These are phyloP conservation scores for Protobothrops flavoviridis DNA, from an alignment of 2,113 vertebrate genomes.

Conservation along the genomic window DNA sequence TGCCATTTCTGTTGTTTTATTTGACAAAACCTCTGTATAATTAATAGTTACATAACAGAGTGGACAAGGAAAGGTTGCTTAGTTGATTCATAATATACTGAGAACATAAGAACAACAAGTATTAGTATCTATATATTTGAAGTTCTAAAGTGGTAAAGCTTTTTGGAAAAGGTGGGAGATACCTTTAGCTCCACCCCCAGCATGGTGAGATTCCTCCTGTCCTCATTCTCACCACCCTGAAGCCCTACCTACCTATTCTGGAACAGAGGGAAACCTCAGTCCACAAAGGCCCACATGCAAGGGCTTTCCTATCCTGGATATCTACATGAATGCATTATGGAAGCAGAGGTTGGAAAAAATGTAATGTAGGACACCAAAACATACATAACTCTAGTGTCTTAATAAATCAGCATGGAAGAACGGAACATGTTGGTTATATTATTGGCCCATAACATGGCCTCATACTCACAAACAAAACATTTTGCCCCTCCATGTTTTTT, in stretches of 20 bases:
- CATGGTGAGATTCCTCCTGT: too few species aligned
- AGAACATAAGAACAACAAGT: not conserved
- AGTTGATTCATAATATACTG: not conserved
- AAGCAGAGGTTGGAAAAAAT: not conserved
- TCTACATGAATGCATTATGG: not conserved
- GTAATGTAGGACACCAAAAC: not conserved
- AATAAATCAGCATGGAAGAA: not conserved
- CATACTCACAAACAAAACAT: not conserved
- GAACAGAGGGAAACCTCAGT: not conserved
- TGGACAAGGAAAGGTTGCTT: not conserved
- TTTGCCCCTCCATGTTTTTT: not conserved
- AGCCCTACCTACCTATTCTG: not conserved
- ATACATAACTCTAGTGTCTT: not conserved
- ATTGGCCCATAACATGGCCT: not conserved
- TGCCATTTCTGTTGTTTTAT: not conserved
- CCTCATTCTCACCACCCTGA: not conserved
- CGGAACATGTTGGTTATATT: not conserved
- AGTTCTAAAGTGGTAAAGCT: not conserved
- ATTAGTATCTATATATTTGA: not conserved
- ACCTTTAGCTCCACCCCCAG: not conserved
- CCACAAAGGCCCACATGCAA: not conserved
- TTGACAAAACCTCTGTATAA: not conserved
- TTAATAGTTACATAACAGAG: not conserved
- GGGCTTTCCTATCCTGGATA: not conserved
- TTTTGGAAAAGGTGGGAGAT: not conserved